Base-by-base conservation (phyloP, 1,140 invertebrate species). In the Nasonia longicornis region DNA sequence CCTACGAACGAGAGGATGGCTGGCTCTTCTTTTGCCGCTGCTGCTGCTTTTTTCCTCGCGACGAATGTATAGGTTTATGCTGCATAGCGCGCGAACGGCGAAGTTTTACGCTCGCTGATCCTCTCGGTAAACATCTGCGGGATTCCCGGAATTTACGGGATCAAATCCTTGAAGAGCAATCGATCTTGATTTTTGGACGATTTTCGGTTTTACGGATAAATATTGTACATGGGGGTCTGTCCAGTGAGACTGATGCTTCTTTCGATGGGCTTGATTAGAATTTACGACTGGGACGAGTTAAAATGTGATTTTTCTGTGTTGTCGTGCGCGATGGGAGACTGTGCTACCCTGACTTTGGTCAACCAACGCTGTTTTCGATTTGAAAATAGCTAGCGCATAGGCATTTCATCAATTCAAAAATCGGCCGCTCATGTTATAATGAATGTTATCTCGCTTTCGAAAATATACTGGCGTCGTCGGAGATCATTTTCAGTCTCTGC, bases 91-190 rank as follows among this genome's bases (percentile, higher is more conserved):
- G 10, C 66, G 16, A 38, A 2, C 20, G 26, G 16, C 20, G 20
- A n/a, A 31, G 2, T 31, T 16, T 42, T 69, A 31, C 35, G 69
- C 20, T 22, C 20, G 75, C 16, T 11, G 38, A 22, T 78, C 67
- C 67, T 79, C 70, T 64, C 29, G 29, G 70, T 45, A 73, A 72
- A 73, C 78, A 79, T 73, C 38, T 73, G 52, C 70, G 38, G 26
- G 71, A 35, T 79, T 31, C 35, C 12, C 22, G 45, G 70, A 73
- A 79, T 70, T 73, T 73, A 79, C 63, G 70, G 42, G 38, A 31
- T 6, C 45, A 1, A 26, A 69, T 73, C 78, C 22, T 45, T n/a
- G 78, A 26, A 75, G 52, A 75, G 52, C 76, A 66, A 81, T 81
- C 72, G 67, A 77, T 77, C 45, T 70, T 77, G 58, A 66, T 45